Percentiles rank a stretch among this genome's conserved stretches.
Evolutionary conservation across 2,888 invertebrate genomes (phyloP).

Genomic region (Linnaemya vulpina): DNA sequence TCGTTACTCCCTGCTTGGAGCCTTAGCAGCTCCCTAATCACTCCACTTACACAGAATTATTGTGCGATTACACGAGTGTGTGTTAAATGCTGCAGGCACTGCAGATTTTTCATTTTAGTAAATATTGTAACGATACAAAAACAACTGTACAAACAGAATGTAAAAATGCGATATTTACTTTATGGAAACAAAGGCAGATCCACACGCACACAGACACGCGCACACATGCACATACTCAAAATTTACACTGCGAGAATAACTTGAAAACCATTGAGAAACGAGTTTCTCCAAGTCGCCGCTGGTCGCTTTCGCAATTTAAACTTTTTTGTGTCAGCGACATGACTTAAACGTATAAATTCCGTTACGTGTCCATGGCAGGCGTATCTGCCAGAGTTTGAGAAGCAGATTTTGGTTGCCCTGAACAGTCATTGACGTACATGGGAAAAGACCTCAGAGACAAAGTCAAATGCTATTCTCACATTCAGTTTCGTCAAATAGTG

Average conservation of each 20-base stretch:
- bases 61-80: constrained; percentile 14
- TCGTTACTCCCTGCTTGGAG: background rate
- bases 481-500: too few species aligned
- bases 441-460: too few species aligned
- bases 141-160: background rate
- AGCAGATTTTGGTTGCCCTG: too few species aligned
- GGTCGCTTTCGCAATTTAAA: too few species aligned
- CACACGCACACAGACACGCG: background rate
- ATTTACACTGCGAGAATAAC: background rate
- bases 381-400: too few species aligned
- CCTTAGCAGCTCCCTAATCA: background rate
- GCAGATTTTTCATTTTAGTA: constrained; percentile 55
- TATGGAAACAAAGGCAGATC: background rate
- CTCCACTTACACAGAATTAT: constrained; percentile 8
- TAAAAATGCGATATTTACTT: constrained; percentile 40
- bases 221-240: background rate
- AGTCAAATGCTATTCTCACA: too few species aligned
- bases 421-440: too few species aligned
- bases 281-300: too few species aligned
- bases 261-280: too few species aligned
- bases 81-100: constrained; percentile 58
- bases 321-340: too few species aligned
- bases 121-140: constrained; percentile 43
- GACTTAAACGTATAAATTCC: too few species aligned
- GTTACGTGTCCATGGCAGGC: too few species aligned